Evolutionary conservation across 2,113 vertebrate genomes (phyloP), one percentile per base, ranked within the genome.

Genomic region (Castor canadensis): DNA sequence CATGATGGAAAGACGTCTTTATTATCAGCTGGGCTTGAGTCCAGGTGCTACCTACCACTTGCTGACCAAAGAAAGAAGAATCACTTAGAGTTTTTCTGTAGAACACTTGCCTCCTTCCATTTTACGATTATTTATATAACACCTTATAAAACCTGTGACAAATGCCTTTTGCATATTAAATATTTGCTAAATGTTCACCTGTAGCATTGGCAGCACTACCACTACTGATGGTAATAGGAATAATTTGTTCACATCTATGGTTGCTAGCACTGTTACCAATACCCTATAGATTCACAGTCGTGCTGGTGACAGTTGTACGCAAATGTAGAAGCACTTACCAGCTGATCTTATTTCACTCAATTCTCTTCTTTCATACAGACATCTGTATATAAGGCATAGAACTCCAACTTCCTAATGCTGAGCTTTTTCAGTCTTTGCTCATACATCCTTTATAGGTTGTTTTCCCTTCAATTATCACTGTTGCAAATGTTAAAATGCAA

Each of bases 161-260:
- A 26, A 69, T 32, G 20, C 4, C 73, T 87, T 52, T 7, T n/a
- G 20, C 32, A 24, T 45, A 12, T 26, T 38, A 67, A 75, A 13
- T 66, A 4, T 62, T 67, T 71, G 15, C 30, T 66, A 83, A 93
- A 72, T 82, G 58, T 5, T 40, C 19, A 76, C 38, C 35, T 64
- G 3, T 11, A 62, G 35, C 16, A 22, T 4, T 2, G n/a, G 4
- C 17, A 71, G 17, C n/a, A 4, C 19, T 28, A 2, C 3, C 49
- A 19, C 9, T 17, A 79, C n/a, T 30, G 9, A 43, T 38, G 12
- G 24, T 24, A 1, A 24, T 1, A 22, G 22, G 8, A 47, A 56
- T 60, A 13, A 62, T 52, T 49, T 28, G 52, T 47, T 75, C 19
- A 45, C 19, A 67, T 22, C n/a, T 38, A 7, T 1, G 1, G 7